Percentiles rank a stretch among this genome's conserved stretches.
phyloP scores from a whole-genome alignment of 1,140 invertebrate species.

The Chironomus tepperi region DNA sequence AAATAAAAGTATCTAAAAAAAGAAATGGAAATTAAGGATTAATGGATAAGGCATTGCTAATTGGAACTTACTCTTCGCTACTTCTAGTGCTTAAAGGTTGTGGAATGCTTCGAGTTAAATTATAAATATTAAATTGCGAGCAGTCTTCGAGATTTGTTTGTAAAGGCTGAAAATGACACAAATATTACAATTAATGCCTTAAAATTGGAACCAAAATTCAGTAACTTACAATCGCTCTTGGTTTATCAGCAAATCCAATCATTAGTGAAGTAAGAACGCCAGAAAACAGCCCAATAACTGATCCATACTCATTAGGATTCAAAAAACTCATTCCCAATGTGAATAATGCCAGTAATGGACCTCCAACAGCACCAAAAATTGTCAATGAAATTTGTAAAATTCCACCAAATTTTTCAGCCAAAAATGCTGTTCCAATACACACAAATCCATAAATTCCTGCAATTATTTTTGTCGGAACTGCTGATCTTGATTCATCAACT shows the following conservation, averaged over 20 bases:
- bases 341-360: conserved; percentile 68
- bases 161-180: neutral
- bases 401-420: conserved; percentile 57
- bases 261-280: conserved; percentile 65
- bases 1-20: conserved; percentile 50
- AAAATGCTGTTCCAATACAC: conserved; percentile 61
- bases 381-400: conserved; percentile 64
- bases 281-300: conserved; percentile 51
- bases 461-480: conserved; percentile 49
- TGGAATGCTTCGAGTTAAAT: neutral
- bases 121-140: neutral
- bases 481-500: conserved; percentile 31
- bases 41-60: neutral
- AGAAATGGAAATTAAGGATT: neutral
- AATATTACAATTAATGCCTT: neutral
- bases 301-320: conserved; percentile 43
- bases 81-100: neutral
- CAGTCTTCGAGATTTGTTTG: neutral
- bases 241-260: conserved; percentile 72
- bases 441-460: conserved; percentile 58
- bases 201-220: neutral
- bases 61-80: neutral
- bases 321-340: conserved; percentile 63
- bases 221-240: conserved; percentile 48
- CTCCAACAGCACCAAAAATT: conserved; percentile 74